Evolutionary conservation across 2,888 invertebrate genomes (phyloP), one percentile per base, ranked within the genome.

Genomic region (Acholoe squamosa): DNA sequence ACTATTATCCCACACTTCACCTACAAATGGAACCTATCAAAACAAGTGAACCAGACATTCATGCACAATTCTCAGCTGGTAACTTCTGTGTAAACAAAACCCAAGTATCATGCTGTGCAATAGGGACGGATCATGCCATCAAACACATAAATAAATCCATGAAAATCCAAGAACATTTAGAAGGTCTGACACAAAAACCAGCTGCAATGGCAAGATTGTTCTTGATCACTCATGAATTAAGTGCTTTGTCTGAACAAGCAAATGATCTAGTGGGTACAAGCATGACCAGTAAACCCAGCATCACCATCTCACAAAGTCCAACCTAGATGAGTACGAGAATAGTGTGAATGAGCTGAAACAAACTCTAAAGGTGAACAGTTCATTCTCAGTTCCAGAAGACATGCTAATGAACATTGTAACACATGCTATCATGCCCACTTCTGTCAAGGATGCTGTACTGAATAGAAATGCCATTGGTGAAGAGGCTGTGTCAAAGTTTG

Each of bases 71-170:
- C 14, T 67, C 67, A 10, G n/a, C 67, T 67, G 67, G 67, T 25
- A 67, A 67, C 67, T 67, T 67, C 28, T 67, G 67, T 67, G 67
- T 67, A 1, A 67, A 67, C 67, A 67, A 67, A 67, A 67, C 67
- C 3, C 67, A 67, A 67, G 67, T 67, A 14, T 14, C 67, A n/a
- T 67, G 3, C 14, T 67, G 67, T 67, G 67, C 67, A 7, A 14
- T 67, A 7, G 25, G 67, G 14, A 7, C 67, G 14, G 67, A 67
- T 14, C 43, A 43, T 43, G 43, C 5, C 10, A 43, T 43, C 10
- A 10, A 43, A 10, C 43, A 43, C 10, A 10, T 43, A 3, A 43
- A 43, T 43, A 43, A 43, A 10, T 43, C 43, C 43, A 43, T 43
- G 43, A 43, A 43, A 10, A 43, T 43, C 43, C 43, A 43, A 43